These are phyloP conservation scores for Podarcis siculus DNA, from an alignment of 2,797 vertebrate genomes.

Conservation along the genomic window DNA sequence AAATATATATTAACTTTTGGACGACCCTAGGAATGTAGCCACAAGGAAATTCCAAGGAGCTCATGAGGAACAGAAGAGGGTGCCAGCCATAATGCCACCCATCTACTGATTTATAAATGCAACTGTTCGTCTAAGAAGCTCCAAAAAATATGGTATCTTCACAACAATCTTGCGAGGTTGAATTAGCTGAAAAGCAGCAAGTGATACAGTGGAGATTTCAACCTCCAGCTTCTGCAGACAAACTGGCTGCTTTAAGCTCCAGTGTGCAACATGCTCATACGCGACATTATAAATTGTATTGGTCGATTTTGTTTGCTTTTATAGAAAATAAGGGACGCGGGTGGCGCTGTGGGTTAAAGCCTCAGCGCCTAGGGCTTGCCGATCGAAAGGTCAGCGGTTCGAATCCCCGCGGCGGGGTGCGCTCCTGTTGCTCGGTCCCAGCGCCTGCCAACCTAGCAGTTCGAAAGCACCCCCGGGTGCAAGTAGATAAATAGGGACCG, in stretches of 20 bases:
- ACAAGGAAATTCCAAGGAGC: constrained; percentile 10
- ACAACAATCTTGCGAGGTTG: background rate
- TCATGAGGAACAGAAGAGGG: constrained; percentile 13
- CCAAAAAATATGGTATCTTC: background rate
- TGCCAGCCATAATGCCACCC: background rate
- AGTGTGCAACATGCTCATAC: background rate
- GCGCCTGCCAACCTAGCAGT: no score
- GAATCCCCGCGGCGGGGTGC: no score
- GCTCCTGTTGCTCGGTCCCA: no score
- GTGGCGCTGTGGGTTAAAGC: no score
- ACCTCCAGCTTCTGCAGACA: background rate
- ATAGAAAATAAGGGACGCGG: no score
- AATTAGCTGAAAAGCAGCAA: background rate
- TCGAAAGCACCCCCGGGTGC: no score
- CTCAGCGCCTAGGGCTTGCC: no score
- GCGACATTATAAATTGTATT: background rate
- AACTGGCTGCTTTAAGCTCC: background rate
- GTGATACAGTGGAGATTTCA: background rate
- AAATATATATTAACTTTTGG: background rate
- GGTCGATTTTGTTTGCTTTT: no score
- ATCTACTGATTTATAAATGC: background rate
- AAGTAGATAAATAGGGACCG: no score
- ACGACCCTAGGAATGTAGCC: background rate
- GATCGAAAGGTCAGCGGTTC: no score
- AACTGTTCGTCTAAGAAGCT: background rate